Conservation (phyloP, 2,113 vertebrate genomes). For the Steatornis caripensis region DNA sequence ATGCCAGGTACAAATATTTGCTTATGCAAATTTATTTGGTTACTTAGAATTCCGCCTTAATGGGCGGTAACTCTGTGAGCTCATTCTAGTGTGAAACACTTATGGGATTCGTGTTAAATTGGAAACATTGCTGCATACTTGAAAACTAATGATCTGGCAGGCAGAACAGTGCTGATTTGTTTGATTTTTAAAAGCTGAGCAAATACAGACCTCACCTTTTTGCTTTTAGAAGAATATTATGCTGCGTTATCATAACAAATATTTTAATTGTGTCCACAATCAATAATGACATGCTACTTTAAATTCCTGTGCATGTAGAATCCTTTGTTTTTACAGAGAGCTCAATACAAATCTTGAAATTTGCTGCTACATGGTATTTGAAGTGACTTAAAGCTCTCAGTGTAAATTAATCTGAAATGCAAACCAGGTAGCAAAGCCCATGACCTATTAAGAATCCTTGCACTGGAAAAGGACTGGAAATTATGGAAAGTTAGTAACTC, state of each 20-base stretch:
- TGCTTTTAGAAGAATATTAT: not conserved
- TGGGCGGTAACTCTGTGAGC: not conserved
- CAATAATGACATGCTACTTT: not conserved
- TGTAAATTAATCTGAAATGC: slow-evolving; percentile 46
- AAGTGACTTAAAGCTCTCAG: slow-evolving; percentile 35
- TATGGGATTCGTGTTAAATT: not conserved
- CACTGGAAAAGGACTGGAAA: not conserved
- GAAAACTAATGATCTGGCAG: not conserved
- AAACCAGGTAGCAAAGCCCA: not conserved
- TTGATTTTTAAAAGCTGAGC: slow-evolving; percentile 41
- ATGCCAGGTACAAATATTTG: not conserved
- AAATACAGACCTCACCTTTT: slow-evolving; percentile 7
- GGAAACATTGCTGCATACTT: not conserved
- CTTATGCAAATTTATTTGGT: not conserved
- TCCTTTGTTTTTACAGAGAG: slow-evolving; percentile 39
- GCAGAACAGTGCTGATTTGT: slow-evolving; percentile 1
- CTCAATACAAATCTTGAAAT: slow-evolving; percentile 31
- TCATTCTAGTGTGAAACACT: not conserved
- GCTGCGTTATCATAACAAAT: not conserved
- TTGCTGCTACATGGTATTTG: slow-evolving; percentile 12
- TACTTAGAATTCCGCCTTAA: slow-evolving; percentile 1
- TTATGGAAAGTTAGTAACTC: not conserved
- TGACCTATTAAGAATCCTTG: not conserved
- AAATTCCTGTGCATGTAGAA: not conserved
- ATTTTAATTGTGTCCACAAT: slow-evolving; percentile 42